These are phyloP conservation scores for Podarcis siculus DNA, from an alignment of 2,797 vertebrate species.

Conservation along the genomic window DNA sequence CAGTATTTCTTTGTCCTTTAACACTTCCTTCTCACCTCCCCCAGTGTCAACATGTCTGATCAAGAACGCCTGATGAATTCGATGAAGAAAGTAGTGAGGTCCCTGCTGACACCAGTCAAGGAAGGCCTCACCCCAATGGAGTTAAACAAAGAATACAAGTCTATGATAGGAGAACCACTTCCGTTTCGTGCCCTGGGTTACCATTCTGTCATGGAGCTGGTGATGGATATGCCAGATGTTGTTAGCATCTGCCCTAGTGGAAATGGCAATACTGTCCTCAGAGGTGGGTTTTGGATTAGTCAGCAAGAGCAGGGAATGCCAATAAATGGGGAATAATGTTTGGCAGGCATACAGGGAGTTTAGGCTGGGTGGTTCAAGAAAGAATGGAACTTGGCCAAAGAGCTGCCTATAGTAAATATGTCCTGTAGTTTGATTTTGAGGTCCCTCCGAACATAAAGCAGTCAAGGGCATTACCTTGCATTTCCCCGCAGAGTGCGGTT, in stretches of 20 bases:
- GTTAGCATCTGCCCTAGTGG: conserved; percentile 72
- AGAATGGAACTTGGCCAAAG: not conserved
- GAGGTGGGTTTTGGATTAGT: conserved; percentile 76
- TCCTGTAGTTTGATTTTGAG: not conserved
- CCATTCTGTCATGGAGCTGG: conserved; percentile 84
- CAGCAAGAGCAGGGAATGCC: not conserved
- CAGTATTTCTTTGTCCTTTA: not conserved
- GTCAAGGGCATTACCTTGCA: not conserved
- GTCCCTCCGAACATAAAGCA: not conserved
- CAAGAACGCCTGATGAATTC: conserved; percentile 76
- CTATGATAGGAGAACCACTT: conserved; percentile 84
- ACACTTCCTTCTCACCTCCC: not conserved
- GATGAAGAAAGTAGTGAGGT: conserved; percentile 89
- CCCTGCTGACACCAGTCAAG: conserved; percentile 86
- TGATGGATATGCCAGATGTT: conserved; percentile 87
- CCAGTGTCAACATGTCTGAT: conserved; percentile 65
- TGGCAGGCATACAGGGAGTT: no score
- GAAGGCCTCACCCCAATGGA: conserved; percentile 80
- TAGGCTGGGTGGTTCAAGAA: not conserved
- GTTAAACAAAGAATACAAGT: conserved; percentile 83
- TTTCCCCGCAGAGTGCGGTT: not conserved
- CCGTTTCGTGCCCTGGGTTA: conserved; percentile 86
- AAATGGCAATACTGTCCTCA: conserved; percentile 78
- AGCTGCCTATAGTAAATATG: not conserved
- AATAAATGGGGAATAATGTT: not conserved